phyloP scores from a whole-genome alignment of 2,113 vertebrate species.

The Leucosticte australis region DNA sequence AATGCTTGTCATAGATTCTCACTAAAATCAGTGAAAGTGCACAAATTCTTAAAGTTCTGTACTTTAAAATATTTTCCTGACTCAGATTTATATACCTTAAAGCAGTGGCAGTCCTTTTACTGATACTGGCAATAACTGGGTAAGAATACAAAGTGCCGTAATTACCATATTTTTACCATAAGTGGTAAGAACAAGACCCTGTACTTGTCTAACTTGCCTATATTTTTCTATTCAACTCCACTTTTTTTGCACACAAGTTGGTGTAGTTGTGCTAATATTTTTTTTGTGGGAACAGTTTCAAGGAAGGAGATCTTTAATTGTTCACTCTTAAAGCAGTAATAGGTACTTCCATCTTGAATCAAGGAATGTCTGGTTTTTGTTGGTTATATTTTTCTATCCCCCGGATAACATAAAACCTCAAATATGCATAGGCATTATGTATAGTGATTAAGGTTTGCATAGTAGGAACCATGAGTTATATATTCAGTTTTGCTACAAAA shows the following conservation, averaged over 20 bases:
- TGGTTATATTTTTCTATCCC: slow-evolving; percentile 56
- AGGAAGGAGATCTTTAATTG: slow-evolving; percentile 1
- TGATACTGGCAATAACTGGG: neutral
- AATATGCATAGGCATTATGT: slow-evolving; percentile 53
- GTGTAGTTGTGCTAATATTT: neutral
- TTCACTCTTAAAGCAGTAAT: slow-evolving; percentile 35
- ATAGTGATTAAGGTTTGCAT: slow-evolving; percentile 57
- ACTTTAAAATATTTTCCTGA: neutral
- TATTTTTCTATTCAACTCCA: neutral
- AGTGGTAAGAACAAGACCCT: neutral
- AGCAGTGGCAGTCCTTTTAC: neutral
- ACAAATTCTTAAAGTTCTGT: neutral
- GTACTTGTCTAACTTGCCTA: neutral
- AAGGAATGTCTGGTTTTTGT: slow-evolving; percentile 34
- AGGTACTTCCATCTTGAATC: slow-evolving; percentile 22
- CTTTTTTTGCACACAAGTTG: neutral
- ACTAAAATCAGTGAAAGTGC: neutral
- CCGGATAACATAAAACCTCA: slow-evolving; percentile 12
- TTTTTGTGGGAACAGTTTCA: neutral
- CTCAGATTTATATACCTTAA: neutral
- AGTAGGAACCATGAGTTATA: slow-evolving; percentile 50
- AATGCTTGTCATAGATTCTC: neutral
- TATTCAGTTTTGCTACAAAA: slow-evolving; percentile 62
- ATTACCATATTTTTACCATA: neutral
- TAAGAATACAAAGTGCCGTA: neutral